Conservation (phyloP, 2,888 invertebrate species). For the Cryptus viduatorius region DNA sequence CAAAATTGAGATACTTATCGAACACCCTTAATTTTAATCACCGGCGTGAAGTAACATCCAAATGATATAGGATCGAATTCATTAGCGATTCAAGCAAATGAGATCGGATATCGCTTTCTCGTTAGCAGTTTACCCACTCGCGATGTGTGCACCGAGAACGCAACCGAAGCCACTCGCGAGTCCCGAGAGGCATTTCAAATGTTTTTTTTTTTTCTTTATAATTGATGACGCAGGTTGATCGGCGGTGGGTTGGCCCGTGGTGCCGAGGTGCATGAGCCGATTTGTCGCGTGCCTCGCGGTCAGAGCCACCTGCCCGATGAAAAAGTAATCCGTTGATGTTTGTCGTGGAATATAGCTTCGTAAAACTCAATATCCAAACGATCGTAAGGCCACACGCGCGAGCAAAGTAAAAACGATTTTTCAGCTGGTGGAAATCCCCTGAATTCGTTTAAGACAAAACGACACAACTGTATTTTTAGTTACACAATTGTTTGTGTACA, state of each 20-base stretch:
- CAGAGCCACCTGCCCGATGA: constrained; percentile 77
- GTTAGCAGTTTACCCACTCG: background rate
- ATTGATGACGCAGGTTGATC: constrained; percentile 39
- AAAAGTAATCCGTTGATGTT: constrained; percentile 48
- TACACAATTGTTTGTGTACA: background rate
- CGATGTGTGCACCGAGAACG: background rate
- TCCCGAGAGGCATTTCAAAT: background rate
- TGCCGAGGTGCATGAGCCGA: constrained; percentile 72
- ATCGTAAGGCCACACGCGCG: background rate
- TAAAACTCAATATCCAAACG: background rate
- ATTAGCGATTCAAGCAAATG: background rate
- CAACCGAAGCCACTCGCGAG: background rate
- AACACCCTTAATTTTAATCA: background rate
- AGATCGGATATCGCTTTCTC: constrained; percentile 21
- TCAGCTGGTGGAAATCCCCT: too few relatives aligned
- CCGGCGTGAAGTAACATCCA: background rate
- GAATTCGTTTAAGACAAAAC: too few relatives aligned
- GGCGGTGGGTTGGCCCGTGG: constrained; percentile 6
- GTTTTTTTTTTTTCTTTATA: constrained; percentile 24
- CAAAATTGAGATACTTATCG: background rate
- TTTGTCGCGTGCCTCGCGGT: constrained; percentile 82
- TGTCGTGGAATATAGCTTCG: constrained; percentile 14
- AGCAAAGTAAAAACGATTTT: background rate
- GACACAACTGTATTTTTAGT: too few relatives aligned
- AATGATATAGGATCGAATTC: background rate